phyloP scores from a whole-genome alignment of 2,797 vertebrate genomes.

The Siniperca undulata region DNA sequence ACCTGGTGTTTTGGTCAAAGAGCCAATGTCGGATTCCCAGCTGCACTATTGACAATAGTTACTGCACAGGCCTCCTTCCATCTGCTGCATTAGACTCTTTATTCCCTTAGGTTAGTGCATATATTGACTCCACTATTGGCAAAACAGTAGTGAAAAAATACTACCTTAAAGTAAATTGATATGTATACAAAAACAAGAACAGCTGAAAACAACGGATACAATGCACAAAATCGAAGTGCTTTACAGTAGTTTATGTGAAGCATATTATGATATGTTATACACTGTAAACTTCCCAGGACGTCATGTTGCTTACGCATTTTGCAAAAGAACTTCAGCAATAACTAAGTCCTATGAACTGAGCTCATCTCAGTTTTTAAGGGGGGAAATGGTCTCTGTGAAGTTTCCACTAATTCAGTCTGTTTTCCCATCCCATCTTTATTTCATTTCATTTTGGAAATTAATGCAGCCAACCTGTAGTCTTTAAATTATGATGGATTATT shows the following conservation, averaged over 20 bases:
- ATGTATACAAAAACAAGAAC: slow-evolving; percentile 63
- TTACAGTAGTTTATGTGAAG: slow-evolving; percentile 53
- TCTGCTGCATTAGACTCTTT: slow-evolving; percentile 73
- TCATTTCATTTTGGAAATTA: slow-evolving; percentile 73
- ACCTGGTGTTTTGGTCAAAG: slow-evolving; percentile 53
- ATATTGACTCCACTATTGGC: slow-evolving; percentile 84
- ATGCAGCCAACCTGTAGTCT: slow-evolving; percentile 68
- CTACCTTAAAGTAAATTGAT: slow-evolving; percentile 72
- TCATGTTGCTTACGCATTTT: slow-evolving; percentile 35
- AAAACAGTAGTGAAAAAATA: slow-evolving; percentile 82
- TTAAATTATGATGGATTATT: slow-evolving; percentile 73
- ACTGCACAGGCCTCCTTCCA: slow-evolving; percentile 63
- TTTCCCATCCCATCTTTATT: slow-evolving; percentile 48
- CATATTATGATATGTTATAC: slow-evolving; percentile 39
- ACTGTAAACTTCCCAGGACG: slow-evolving; percentile 26
- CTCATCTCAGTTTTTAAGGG: slow-evolving; percentile 29
- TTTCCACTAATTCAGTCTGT: slow-evolving; percentile 14
- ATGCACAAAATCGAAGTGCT: slow-evolving; percentile 58
- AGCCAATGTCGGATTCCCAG: slow-evolving; percentile 56
- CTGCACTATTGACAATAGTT: slow-evolving; percentile 72
- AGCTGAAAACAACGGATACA: slow-evolving; percentile 54
- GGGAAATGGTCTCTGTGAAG: not conserved
- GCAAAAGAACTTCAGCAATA: slow-evolving; percentile 17
- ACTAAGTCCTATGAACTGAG: slow-evolving; percentile 34
- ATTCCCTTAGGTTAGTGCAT: slow-evolving; percentile 69